Evolutionary conservation across 2,113 vertebrate species (phyloP).

Genomic region (Elanoides forficatus): DNA sequence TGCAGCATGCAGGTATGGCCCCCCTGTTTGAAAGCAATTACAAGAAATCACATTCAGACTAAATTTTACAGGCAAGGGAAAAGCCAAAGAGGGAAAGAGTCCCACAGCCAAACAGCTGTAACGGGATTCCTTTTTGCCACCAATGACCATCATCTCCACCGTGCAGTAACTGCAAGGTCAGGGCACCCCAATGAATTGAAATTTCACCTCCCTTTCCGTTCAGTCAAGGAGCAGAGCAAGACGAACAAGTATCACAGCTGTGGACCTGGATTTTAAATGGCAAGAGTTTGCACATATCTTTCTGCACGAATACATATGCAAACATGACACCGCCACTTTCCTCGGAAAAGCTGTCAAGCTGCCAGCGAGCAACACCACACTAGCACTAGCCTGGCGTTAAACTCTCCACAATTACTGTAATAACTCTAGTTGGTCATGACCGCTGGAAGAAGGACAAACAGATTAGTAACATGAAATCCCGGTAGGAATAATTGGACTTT

Average conservation of each 20-base stretch:
- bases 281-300: background rate
- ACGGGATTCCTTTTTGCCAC: background rate
- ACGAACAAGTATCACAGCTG: background rate
- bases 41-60: background rate
- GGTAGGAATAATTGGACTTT: background rate
- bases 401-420: background rate
- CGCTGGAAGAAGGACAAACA: background rate
- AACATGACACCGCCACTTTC: background rate
- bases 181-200: background rate
- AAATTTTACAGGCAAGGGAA: background rate
- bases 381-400: background rate
- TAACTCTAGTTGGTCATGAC: background rate
- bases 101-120: background rate
- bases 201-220: background rate
- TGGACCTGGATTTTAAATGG: background rate
- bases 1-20: background rate
- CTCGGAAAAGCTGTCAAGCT: background rate
- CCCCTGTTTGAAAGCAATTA: background rate
- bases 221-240: background rate
- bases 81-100: background rate
- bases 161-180: background rate
- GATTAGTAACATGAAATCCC: slow-evolving; percentile 17
- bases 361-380: background rate
- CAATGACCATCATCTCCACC: background rate
- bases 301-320: background rate